phyloP scores from a whole-genome alignment of 2,113 vertebrate species.

The Trematomus loennbergii region DNA sequence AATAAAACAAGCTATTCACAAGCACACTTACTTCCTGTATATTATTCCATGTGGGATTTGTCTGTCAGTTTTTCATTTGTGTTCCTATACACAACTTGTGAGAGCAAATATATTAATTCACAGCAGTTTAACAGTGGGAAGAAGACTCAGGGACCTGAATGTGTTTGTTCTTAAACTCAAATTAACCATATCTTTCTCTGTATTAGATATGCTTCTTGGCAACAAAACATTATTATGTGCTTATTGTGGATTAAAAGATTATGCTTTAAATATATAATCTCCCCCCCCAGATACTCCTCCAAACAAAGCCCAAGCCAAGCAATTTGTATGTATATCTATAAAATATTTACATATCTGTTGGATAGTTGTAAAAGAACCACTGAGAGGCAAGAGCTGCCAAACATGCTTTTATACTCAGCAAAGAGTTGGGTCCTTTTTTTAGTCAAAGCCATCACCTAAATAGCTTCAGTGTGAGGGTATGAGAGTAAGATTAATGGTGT shows the following conservation, averaged over 20 bases:
- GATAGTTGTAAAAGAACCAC: constrained; percentile 40
- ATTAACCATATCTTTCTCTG: constrained; percentile 35
- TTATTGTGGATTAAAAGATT: constrained; percentile 41
- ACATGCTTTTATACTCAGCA: constrained; percentile 11
- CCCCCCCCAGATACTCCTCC: not conserved
- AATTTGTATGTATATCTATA: constrained; percentile 20
- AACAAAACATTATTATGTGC: constrained; percentile 40
- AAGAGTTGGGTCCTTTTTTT: constrained; percentile 29
- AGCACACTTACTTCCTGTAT: constrained; percentile 1
- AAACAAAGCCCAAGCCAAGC: constrained; percentile 43
- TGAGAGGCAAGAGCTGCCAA: constrained; percentile 22
- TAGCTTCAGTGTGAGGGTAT: constrained; percentile 10
- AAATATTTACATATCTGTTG: constrained; percentile 69
- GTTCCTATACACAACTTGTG: constrained; percentile 41
- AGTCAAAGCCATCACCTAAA: constrained; percentile 23
- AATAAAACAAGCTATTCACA: not conserved
- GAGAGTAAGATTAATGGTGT: constrained; percentile 17
- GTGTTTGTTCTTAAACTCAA: constrained; percentile 35
- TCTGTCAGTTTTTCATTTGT: constrained; percentile 21
- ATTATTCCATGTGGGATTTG: constrained; percentile 24
- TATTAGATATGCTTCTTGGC: constrained; percentile 45
- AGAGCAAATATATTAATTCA: constrained; percentile 48
- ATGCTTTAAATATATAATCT: constrained; percentile 5
- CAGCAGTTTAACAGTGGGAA: constrained; percentile 31
- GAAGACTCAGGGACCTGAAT: constrained; percentile 15